A percentile compares a stretch with the other conserved stretches of the same genome.
phyloP scores from a whole-genome alignment of 2,797 vertebrate species.

The Serranus cabrilla region DNA sequence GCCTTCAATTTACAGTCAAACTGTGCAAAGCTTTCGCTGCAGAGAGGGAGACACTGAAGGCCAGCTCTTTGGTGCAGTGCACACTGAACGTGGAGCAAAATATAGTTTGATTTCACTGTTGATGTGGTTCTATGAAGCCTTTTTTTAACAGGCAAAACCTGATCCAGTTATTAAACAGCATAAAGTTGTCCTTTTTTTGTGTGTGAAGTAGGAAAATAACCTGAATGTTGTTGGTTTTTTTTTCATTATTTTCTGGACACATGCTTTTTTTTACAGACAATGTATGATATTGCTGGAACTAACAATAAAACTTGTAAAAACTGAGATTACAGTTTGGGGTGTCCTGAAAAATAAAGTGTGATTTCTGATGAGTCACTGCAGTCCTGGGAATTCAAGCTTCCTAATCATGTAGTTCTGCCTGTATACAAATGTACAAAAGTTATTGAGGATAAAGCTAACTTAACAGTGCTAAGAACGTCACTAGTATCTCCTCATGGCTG shows the following conservation, averaged over 20 bases:
- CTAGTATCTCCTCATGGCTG: conserved; percentile 33
- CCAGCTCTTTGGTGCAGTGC: conserved; percentile 61
- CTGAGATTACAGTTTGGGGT: conserved; percentile 14
- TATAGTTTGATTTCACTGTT: conserved; percentile 5
- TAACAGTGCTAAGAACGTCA: conserved; percentile 14
- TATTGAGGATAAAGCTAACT: conserved; percentile 27
- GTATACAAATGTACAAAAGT: conserved; percentile 62
- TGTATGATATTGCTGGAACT: conserved; percentile 11
- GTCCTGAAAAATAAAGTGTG: neutral
- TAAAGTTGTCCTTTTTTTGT: neutral
- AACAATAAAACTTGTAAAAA: conserved; percentile 5
- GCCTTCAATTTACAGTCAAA: conserved; percentile 23
- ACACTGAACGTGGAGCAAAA: conserved; percentile 10
- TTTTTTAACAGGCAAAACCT: neutral
- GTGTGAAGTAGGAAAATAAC: conserved; percentile 27
- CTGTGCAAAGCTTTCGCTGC: conserved; percentile 17
- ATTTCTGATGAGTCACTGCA: conserved; percentile 11
- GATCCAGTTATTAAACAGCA: conserved; percentile 11
- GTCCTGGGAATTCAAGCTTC: conserved; percentile 12
- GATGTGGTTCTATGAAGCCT: neutral
- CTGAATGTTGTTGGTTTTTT: neutral
- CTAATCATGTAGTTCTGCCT: conserved; percentile 21
- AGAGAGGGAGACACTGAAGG: conserved; percentile 25
- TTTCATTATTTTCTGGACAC: conserved; percentile 26
- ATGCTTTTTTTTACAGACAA: conserved; percentile 29